A percentile compares a stretch with the other conserved stretches of the same genome.
phyloP scores from a whole-genome alignment of 2,888 invertebrate species.

The Clitarchus hookeri region DNA sequence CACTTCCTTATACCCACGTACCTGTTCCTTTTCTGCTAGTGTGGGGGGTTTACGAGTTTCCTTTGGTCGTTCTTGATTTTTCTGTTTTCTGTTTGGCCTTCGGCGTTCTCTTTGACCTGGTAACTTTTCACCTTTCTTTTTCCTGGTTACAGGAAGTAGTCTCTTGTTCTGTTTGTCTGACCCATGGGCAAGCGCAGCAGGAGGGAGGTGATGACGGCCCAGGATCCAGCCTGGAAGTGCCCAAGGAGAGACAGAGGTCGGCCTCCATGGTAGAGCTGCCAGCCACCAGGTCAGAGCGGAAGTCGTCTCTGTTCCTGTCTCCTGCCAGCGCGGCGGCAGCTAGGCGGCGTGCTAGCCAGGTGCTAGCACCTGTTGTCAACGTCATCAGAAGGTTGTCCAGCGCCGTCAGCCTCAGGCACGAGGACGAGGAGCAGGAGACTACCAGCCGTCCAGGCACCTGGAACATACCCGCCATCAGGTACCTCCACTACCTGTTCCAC shows the following conservation, averaged over 20 bases:
- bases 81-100: too few species aligned
- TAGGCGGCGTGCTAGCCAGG: neutral
- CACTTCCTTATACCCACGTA: too few species aligned
- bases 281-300: neutral
- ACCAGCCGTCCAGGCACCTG: neutral
- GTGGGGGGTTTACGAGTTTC: too few species aligned
- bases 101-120: too few species aligned
- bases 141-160: too few species aligned
- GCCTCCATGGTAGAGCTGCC: constrained; percentile 15
- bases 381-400: constrained; percentile 2
- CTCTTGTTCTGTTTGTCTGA: too few species aligned
- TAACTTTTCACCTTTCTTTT: too few species aligned
- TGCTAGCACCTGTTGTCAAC: neutral
- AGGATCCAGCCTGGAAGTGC: neutral
- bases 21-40: too few species aligned
- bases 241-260: neutral
- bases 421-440: neutral
- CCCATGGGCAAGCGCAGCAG: neutral
- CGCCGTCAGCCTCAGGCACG: neutral
- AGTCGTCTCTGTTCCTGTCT: neutral
- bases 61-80: too few species aligned
- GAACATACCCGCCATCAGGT: neutral
- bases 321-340: neutral
- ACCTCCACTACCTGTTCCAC: neutral
- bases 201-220: neutral